Evolutionary conservation across 2,888 invertebrate genomes (phyloP), one percentile per base, ranked within the genome.

Genomic region (Sarcophaga subvicina): DNA sequence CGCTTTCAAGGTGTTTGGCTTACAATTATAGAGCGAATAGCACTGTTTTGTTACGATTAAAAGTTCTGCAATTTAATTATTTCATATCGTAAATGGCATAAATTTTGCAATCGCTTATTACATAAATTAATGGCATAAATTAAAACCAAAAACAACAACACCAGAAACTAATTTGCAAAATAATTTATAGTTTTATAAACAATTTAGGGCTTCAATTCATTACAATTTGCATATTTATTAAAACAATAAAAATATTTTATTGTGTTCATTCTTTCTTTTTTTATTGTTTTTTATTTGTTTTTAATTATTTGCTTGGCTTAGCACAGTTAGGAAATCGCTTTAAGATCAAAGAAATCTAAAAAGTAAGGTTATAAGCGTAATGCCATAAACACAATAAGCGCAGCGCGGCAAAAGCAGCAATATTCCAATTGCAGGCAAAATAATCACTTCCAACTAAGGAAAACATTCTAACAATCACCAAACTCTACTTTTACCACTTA

Each of bases 291-390:
- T 54, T 54, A 17, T 54, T 54, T 37, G 37, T 37, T 69, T 12
- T 10, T 79, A 63, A 70, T 71, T 79, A 37, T 54, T 71, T 63
- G 70, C 62, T 63, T 71, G 70, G 79, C 10, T 79, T 63, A 67
- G 27, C 20, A 37, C 8, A 10, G 2, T 2, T 8, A 37, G 37
- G 10, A 37, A 37, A 37, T 37, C 37, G 37, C 37, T 37, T 37
- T 37, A 37, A 37, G 37, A 37, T 37, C 2, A 37, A 37, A 37
- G 37, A 37, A 37, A 37, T 37, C 37, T 37, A 37, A 37, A 37
- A 37, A 6, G 37, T 6, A 6, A 37, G 37, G 37, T 37, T 37
- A 37, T 37, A 0, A 8, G 8, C 6, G 6, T 37, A 27, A 27
- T 27, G 27, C 27, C 27, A 4, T 27, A 37, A 37, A 37, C 37